Evolutionary conservation across 2,113 vertebrate genomes (phyloP).

Genomic region (Apus apus): DNA sequence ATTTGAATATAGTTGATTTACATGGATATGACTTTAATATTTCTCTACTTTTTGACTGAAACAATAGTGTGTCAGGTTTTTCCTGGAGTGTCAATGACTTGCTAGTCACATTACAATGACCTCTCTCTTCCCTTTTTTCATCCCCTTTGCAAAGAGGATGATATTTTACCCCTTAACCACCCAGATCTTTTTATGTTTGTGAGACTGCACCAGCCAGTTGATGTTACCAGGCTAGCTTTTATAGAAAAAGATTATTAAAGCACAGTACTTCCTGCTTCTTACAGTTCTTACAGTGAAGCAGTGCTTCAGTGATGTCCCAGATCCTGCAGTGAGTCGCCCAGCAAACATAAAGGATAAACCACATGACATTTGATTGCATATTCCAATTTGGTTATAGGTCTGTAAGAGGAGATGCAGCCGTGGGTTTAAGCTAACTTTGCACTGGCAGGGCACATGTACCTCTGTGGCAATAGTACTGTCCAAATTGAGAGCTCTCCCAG

Average conservation of each 20-base stretch:
- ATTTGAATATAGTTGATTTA: background rate
- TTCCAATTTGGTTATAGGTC: background rate
- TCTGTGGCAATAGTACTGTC: background rate
- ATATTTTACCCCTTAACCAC: background rate
- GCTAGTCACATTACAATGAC: background rate
- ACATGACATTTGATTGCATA: accelerated
- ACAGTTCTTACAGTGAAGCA: background rate
- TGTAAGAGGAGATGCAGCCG: background rate
- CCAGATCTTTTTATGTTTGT: background rate
- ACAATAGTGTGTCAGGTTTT: background rate
- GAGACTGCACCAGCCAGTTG: background rate
- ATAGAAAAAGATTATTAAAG: background rate
- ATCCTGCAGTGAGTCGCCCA: background rate
- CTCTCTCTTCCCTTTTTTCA: background rate
- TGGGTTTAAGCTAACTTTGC: background rate
- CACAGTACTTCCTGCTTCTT: background rate
- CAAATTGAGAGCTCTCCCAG: background rate
- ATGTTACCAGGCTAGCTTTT: background rate
- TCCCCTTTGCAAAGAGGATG: background rate
- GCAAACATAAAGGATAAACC: background rate
- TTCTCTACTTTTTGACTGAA: background rate
- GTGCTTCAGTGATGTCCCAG: background rate
- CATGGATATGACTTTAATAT: background rate
- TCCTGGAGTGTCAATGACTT: background rate
- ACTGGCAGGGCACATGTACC: background rate